These are phyloP conservation scores for Phalloptychus januarius DNA, from an alignment of 2,797 vertebrate genomes.

Conservation along the genomic window DNA sequence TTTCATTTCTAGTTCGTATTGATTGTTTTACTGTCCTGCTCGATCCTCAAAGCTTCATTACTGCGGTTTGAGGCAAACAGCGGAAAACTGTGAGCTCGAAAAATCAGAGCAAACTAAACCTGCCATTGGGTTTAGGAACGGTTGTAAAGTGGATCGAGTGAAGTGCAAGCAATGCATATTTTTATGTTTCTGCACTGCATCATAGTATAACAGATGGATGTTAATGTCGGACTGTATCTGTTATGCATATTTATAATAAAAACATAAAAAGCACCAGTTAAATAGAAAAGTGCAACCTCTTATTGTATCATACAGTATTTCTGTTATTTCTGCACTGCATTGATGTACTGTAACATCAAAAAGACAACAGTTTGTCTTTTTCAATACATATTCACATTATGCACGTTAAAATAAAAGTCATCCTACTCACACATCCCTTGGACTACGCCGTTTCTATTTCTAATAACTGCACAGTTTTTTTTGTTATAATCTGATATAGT, in stretches of 20 bases:
- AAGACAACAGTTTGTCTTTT: too few species aligned
- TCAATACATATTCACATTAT: background rate
- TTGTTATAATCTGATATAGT: background rate
- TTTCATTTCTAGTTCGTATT: background rate
- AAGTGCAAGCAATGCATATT: too few species aligned
- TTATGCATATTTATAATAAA: too few species aligned
- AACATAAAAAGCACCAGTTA: too few species aligned
- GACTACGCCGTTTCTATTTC: background rate
- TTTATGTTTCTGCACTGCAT: too few species aligned
- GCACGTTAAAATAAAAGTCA: background rate
- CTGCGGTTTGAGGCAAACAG: background rate
- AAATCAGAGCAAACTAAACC: background rate
- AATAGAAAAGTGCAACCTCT: too few species aligned
- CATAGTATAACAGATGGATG: too few species aligned
- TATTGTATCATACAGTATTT: too few species aligned
- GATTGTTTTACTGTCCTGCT: background rate
- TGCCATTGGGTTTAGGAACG: background rate
- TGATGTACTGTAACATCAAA: too few species aligned
- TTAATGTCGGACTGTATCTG: too few species aligned
- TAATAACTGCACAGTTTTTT: background rate
- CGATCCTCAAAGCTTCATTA: background rate
- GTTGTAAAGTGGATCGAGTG: too few species aligned
- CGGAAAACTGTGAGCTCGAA: background rate
- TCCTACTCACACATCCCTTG: background rate
- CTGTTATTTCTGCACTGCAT: background rate